A percentile compares a stretch with the other conserved stretches of the same genome.
phyloP scores from a whole-genome alignment of 2,113 vertebrate species.

The Bungarus multicinctus region DNA sequence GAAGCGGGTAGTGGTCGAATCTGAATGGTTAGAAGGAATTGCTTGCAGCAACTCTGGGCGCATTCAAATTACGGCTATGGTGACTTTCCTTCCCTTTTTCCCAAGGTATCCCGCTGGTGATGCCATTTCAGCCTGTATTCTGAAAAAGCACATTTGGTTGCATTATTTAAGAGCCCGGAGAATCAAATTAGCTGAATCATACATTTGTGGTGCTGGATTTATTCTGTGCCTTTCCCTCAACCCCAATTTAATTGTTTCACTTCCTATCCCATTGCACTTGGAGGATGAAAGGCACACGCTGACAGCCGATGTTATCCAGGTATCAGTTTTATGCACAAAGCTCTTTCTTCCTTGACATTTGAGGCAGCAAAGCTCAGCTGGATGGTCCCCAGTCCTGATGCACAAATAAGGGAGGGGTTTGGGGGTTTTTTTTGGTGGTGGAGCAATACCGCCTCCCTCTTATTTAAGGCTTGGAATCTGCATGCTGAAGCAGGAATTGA shows the following conservation, averaged over 20 bases:
- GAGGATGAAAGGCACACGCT: not conserved
- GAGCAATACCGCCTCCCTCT: not conserved
- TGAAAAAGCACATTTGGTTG: not conserved
- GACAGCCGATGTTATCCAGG: not conserved
- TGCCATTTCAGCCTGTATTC: slow-evolving; percentile 7
- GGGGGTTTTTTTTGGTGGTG: not conserved
- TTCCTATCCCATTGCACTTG: slow-evolving; percentile 22
- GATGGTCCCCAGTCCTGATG: not conserved
- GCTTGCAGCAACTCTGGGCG: not conserved
- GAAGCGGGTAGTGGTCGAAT: not conserved
- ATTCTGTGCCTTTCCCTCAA: not conserved
- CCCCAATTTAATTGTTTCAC: not conserved
- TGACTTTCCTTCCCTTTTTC: not conserved
- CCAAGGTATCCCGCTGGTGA: not conserved
- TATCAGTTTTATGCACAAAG: not conserved
- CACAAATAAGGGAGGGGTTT: not conserved
- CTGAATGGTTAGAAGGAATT: not conserved
- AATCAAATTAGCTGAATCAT: slow-evolving; percentile 33
- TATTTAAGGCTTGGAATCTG: not conserved
- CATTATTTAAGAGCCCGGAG: not conserved
- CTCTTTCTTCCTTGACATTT: not conserved
- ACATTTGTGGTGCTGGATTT: slow-evolving; percentile 16
- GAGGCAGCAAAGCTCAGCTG: not conserved
- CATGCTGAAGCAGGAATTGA: accelerated
- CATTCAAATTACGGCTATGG: not conserved